Evolutionary conservation across 2,113 vertebrate species (phyloP).

Genomic region (Phrynocephalus versicolor): DNA sequence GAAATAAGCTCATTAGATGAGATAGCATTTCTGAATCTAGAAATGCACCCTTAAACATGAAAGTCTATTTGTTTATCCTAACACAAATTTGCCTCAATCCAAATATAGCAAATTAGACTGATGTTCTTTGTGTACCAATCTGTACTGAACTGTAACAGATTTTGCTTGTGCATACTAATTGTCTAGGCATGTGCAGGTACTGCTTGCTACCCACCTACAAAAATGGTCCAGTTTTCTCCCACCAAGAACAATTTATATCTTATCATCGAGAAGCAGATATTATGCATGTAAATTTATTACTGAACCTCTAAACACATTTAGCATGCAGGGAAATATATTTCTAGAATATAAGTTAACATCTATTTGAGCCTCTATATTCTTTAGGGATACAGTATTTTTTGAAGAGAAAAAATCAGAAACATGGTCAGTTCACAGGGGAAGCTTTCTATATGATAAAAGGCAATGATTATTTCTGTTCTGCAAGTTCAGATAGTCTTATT

Average conservation of each 20-base stretch:
- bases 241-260: not conserved
- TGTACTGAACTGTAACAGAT: too few species aligned
- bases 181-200: not conserved
- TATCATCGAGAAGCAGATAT: not conserved
- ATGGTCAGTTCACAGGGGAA: conserved; percentile 35
- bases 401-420: conserved; percentile 16
- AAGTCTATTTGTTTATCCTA: too few species aligned
- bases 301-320: not conserved
- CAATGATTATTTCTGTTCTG: conserved; percentile 52
- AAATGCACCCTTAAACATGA: too few species aligned
- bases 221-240: not conserved
- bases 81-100: too few species aligned
- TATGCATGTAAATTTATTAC: conserved; percentile 7
- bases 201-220: not conserved
- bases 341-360: not conserved
- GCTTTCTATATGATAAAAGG: conserved; percentile 60
- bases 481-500: conserved; percentile 59
- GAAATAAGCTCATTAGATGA: too few species aligned
- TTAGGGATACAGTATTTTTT: conserved; percentile 26
- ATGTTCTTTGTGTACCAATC: too few species aligned
- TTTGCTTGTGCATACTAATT: too few species aligned
- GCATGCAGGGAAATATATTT: not conserved
- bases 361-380: conserved; percentile 29
- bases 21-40: too few species aligned
- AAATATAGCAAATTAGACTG: too few species aligned